Percentiles rank a stretch among this genome's conserved stretches.
Conservation (phyloP, 2,113 vertebrate species). For the Catharus fuscescens region DNA sequence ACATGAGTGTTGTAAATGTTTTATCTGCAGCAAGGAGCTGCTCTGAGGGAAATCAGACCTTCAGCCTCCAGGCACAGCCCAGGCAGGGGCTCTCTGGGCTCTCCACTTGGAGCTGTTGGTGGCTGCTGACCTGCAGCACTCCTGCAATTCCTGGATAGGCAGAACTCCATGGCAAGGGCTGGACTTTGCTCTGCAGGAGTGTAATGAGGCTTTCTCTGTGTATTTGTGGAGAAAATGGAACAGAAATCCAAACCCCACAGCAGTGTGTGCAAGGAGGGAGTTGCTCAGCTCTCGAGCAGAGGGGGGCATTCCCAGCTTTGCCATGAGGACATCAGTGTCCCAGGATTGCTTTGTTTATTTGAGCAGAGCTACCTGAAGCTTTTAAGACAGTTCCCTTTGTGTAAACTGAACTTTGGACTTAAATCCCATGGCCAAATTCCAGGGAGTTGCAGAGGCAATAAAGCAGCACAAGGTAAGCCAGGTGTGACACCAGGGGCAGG, state of each 20-base stretch:
- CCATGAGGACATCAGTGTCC: not conserved
- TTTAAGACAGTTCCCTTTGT: not conserved
- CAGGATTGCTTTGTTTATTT: not conserved
- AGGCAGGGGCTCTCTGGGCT: not conserved
- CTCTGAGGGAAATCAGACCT: not conserved
- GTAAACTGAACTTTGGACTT: conserved; percentile 3
- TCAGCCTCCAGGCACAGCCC: not conserved
- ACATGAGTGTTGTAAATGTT: not conserved
- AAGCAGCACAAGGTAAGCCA: not conserved
- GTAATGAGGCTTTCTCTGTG: not conserved
- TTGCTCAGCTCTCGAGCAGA: not conserved
- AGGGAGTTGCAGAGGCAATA: not conserved
- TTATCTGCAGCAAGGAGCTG: not conserved
- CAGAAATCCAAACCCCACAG: not conserved
- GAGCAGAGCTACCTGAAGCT: not conserved
- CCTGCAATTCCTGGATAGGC: not conserved
- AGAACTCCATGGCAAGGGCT: not conserved
- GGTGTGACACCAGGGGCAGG: not conserved
- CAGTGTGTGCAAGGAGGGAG: not conserved
- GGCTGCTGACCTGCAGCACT: not conserved
- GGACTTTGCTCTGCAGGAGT: not conserved
- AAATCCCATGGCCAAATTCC: not conserved
- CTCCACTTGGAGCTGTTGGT: not conserved
- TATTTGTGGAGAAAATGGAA: not conserved
- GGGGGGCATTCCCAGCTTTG: not conserved